Evolutionary conservation across 2,888 invertebrate species (phyloP), one percentile per base, ranked within the genome.

Genomic region (Erebia palarica): DNA sequence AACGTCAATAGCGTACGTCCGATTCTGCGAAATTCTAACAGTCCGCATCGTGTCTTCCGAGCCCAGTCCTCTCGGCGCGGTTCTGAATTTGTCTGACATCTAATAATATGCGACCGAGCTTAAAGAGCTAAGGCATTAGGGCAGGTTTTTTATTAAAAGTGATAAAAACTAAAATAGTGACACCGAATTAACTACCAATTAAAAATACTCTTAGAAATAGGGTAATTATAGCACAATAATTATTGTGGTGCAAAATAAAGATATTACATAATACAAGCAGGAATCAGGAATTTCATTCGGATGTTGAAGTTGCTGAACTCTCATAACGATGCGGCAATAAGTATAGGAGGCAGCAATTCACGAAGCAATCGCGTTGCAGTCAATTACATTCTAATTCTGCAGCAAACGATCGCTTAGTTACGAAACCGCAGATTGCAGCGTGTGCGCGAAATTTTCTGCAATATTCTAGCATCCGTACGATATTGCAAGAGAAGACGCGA

Each of bases 331-430:
- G 60, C 16, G 36, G 65, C 21, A 61, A 57, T 21, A 27, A 18
- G 47, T 49, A 49, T 49, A n/a, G 61, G 57, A 49, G 57, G 10
- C 16, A 68, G 67, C 16, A 36, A 66, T 49, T 53, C 59, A 21
- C 63, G 67, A 72, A 60, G 65, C 70, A 72, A 75, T 69, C 57
- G 60, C 64, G 47, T 49, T 55, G 59, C 65, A 55, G 70, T 63
- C 68, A 72, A 72, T 74, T 75, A 70, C 58, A 67, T 65, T 55
- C 70, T 70, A 72, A 75, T 74, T 75, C 67, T 58, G 69, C 67
- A 68, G 60, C 61, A 55, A 71, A 73, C 66, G 59, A 71, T 73
- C 55, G 69, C 64, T 72, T 69, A 65, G 73, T 69, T 70, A 69
- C 71, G 67, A 74, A 74, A 73, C 73, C 73, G 60, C 71, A 71